A percentile compares a stretch with the other conserved stretches of the same genome.
Evolutionary conservation across 2,113 vertebrate genomes (phyloP).

Genomic region (Triplophysa siluroides): DNA sequence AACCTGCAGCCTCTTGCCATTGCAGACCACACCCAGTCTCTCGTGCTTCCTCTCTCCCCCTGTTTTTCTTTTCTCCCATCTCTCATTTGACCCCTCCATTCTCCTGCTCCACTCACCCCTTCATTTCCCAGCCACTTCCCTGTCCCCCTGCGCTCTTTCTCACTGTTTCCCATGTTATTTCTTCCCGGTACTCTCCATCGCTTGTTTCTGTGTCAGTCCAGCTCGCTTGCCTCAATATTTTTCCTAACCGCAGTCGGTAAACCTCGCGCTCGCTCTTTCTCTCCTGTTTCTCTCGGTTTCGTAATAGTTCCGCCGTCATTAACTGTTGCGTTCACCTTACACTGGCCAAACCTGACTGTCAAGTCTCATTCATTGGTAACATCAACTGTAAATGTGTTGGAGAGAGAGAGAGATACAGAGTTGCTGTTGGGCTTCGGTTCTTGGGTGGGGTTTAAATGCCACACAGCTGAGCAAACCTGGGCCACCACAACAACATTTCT

Average conservation of each 20-base stretch:
- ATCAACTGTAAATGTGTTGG: conserved; percentile 59
- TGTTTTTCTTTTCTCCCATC: conserved; percentile 13
- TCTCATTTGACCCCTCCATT: conserved; percentile 29
- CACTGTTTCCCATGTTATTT: background rate
- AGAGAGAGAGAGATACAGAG: conserved; percentile 48
- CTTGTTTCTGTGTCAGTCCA: background rate
- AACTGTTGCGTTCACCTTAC: conserved; percentile 58
- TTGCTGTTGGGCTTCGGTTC: conserved; percentile 65
- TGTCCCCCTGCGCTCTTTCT: background rate
- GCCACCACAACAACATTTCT: conserved; percentile 64
- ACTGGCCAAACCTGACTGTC: conserved; percentile 76
- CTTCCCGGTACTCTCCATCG: background rate
- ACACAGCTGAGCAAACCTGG: conserved; percentile 80
- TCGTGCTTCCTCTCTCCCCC: conserved; percentile 18
- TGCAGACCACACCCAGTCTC: conserved; percentile 61
- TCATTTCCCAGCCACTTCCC: conserved; percentile 21
- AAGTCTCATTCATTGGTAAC: conserved; percentile 68
- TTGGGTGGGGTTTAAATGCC: conserved; percentile 74
- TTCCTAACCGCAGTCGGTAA: background rate
- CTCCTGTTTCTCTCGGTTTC: background rate
- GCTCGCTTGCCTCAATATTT: background rate
- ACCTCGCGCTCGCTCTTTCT: background rate
- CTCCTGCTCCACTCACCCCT: conserved; percentile 17
- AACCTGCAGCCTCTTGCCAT: conserved; percentile 67
- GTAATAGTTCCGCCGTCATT: conserved; percentile 18